Percentiles rank a stretch among this genome's conserved stretches.
Conservation (phyloP, 2,888 invertebrate genomes). For the Erynnis tages region DNA sequence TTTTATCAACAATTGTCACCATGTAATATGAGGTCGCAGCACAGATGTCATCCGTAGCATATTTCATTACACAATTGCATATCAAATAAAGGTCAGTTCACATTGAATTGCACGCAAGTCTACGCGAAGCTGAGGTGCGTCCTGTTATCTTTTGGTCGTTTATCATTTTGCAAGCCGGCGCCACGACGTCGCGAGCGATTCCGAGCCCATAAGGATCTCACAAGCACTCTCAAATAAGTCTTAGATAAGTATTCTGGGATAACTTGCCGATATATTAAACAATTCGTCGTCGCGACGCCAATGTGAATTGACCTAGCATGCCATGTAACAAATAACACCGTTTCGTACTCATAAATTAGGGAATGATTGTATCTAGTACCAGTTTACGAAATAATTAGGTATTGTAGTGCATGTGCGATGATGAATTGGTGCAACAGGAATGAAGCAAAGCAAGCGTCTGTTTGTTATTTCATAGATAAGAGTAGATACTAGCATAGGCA, state of each 20-base stretch:
- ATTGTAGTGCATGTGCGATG: neutral
- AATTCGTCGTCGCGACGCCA: conserved; percentile 11
- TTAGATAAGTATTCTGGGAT: conserved; percentile 9
- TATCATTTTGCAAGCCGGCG: conserved; percentile 13
- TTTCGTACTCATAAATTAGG: conserved; percentile 1
- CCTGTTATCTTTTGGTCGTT: conserved; percentile 12
- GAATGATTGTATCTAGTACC: conserved; percentile 4
- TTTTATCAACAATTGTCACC: conserved; percentile 11
- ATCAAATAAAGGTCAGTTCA: conserved; percentile 15
- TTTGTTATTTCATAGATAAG: neutral
- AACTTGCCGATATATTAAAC: conserved; percentile 1
- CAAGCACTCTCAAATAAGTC: conserved; percentile 8
- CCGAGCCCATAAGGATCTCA: conserved; percentile 1
- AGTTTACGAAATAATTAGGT: conserved; percentile 14
- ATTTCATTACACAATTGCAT: conserved; percentile 9
- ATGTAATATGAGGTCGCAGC: conserved; percentile 17
- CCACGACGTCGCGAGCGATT: conserved; percentile 7
- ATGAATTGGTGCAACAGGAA: conserved; percentile 15
- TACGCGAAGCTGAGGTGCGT: conserved; percentile 10
- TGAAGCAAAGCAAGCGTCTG: conserved; percentile 15
- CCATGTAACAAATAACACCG: conserved; percentile 3
- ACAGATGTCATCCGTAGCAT: conserved; percentile 12
- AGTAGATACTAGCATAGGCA: neutral
- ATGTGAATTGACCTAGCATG: conserved; percentile 12
- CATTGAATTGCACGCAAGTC: conserved; percentile 12